Percentiles rank a stretch among this genome's conserved stretches.
phyloP scores from a whole-genome alignment of 1,140 invertebrate species.

The Mya arenaria region DNA sequence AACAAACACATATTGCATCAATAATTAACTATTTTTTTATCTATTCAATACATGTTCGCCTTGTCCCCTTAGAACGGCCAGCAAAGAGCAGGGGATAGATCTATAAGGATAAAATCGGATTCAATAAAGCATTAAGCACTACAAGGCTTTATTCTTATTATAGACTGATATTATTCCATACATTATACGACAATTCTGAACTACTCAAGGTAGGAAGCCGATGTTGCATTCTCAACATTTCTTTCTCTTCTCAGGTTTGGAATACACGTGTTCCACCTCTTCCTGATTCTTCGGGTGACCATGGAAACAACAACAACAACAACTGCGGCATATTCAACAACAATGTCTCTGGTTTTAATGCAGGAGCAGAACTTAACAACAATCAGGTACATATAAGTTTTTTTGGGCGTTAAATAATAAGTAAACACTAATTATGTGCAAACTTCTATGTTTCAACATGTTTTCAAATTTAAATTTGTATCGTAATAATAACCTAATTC shows the following conservation, averaged over 20 bases:
- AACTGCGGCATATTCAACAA: background rate
- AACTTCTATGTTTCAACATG: background rate
- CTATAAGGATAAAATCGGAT: background rate
- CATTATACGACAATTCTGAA: background rate
- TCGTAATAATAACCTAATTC: no score
- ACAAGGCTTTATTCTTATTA: background rate
- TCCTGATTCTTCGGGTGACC: conserved; percentile 4
- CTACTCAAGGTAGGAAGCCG: background rate
- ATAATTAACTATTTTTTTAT: no score
- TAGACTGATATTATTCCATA: background rate
- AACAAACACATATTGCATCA: no score
- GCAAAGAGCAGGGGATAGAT: background rate
- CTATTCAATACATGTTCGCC: no score
- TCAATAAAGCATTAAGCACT: background rate
- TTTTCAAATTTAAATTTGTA: no score
- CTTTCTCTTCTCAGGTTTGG: background rate
- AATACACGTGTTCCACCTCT: conserved; percentile 32
- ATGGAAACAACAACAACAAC: conserved; percentile 31
- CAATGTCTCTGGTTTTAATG: background rate
- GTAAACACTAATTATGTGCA: background rate
- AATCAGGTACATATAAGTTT: background rate
- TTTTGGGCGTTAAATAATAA: background rate
- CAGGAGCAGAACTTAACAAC: background rate
- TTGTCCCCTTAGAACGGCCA: no score
- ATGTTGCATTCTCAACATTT: background rate